Conservation (phyloP, 1,140 invertebrate species). For the Papilio helenus region DNA sequence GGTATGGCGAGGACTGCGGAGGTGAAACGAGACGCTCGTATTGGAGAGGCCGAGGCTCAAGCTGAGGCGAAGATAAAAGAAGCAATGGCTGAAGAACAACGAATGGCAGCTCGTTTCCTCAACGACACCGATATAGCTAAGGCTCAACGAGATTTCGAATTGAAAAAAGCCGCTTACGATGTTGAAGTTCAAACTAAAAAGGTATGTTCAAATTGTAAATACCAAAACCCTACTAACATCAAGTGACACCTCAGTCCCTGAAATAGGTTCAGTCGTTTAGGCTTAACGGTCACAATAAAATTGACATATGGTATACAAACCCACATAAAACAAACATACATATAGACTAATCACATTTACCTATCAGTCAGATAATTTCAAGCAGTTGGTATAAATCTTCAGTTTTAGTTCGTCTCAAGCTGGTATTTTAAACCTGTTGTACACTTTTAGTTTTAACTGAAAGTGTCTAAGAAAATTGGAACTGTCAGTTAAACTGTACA, state of each 20-base stretch:
- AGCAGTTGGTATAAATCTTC: too few relatives aligned
- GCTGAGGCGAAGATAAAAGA: constrained; percentile 95
- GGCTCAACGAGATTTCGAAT: constrained; percentile 97
- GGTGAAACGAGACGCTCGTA: constrained; percentile 97
- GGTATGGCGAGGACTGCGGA: constrained; percentile 98
- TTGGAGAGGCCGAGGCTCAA: constrained; percentile 97
- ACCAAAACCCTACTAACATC: not conserved
- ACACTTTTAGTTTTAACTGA: too few relatives aligned
- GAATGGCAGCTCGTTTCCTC: constrained; percentile 94
- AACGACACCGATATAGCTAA: constrained; percentile 99
- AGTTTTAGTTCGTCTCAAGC: too few relatives aligned
- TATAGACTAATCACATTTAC: too few relatives aligned
- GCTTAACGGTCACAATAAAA: not conserved
- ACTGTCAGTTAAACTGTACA: too few relatives aligned
- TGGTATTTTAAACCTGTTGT: too few relatives aligned
- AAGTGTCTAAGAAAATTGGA: too few relatives aligned
- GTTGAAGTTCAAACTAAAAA: constrained; percentile 97
- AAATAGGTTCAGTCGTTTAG: too few relatives aligned
- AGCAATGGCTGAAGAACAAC: constrained; percentile 97
- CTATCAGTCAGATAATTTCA: too few relatives aligned
- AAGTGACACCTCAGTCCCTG: too few relatives aligned
- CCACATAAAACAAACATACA: too few relatives aligned
- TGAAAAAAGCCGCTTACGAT: constrained; percentile 98
- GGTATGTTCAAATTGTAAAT: constrained; percentile 50
- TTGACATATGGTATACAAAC: not conserved